Evolutionary conservation across 2,797 vertebrate genomes (phyloP), one percentile per base, ranked within the genome.

Genomic region (Mico argentatus): DNA sequence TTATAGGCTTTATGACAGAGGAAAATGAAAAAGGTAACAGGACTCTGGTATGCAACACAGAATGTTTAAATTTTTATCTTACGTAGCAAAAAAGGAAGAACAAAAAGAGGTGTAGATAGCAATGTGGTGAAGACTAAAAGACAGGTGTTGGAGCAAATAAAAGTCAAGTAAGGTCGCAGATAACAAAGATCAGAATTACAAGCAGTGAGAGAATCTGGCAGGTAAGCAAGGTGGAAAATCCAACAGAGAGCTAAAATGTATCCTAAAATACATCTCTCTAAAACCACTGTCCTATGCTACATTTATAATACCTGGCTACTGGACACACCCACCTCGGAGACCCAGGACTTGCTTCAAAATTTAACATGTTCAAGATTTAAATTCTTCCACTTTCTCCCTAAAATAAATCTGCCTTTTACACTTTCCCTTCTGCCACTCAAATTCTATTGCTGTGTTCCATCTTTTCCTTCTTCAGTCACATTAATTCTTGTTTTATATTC

Each of bases 241-340:
- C 55, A 50, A 41, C 36, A 22, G n/a, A 84, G 20, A 15, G n/a
- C 19, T 19, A 22, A 82, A 50, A 67, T 20, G 4, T 27, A 14
- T 39, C 13, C 48, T 59, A 46, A 77, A 46, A 20, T 33, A 48
- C 39, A 24, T 20, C 19, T 27, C 36, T 55, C 59, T 39, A 20
- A 72, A 12, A 52, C 13, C 19, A 24, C 70, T 33, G 20, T 24
- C 44, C 39, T 50, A 59, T 44, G 48, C 48, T 83, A 39, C 24
- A 87, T 36, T 44, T 75, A n/a, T 33, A 91, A 39, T 33, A 91
- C 57, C 12, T 33, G 55, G 8, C 41, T 70, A 26, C 33, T 50
- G 52, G 59, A 61, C 13, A 84, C 0, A 88, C 0, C 7, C 0
- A 48, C 9, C 3, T 4, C 17, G n/a, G 10, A 84, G 73, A 41